phyloP scores from a whole-genome alignment of 2,797 vertebrate species.

The Cygnus olor region DNA sequence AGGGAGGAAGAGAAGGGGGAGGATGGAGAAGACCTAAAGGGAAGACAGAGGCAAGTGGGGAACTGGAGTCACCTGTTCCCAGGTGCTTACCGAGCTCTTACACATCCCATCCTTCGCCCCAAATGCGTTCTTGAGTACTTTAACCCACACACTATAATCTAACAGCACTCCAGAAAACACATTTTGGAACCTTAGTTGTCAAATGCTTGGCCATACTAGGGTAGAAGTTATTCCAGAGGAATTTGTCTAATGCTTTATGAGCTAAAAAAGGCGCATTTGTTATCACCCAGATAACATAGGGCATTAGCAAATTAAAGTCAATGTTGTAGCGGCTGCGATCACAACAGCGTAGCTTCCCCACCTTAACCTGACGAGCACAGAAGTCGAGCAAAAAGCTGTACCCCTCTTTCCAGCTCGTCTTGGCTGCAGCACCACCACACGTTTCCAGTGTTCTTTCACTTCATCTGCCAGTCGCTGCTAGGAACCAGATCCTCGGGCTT shows the following conservation, averaged over 20 bases:
- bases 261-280: conserved; percentile 11
- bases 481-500: neutral
- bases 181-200: neutral
- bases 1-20: neutral
- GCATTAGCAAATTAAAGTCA: neutral
- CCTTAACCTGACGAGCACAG: neutral
- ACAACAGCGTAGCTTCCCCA: neutral
- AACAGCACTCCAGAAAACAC: neutral
- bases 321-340: conserved; percentile 7
- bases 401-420: accelerated
- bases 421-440: accelerated
- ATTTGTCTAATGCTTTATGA: neutral
- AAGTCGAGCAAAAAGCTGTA: neutral
- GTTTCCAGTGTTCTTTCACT: neutral
- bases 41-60: neutral
- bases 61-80: neutral
- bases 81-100: conserved; percentile 6
- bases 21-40: neutral
- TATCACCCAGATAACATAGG: conserved; percentile 5
- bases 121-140: neutral
- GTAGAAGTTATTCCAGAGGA: neutral
- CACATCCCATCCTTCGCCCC: neutral
- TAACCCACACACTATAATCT: neutral
- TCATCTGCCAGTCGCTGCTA: neutral
- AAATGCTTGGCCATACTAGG: neutral